Percentiles rank a stretch among this genome's conserved stretches.
Evolutionary conservation across 2,888 invertebrate species (phyloP).

Genomic region (Apomyelois bistriatella): DNA sequence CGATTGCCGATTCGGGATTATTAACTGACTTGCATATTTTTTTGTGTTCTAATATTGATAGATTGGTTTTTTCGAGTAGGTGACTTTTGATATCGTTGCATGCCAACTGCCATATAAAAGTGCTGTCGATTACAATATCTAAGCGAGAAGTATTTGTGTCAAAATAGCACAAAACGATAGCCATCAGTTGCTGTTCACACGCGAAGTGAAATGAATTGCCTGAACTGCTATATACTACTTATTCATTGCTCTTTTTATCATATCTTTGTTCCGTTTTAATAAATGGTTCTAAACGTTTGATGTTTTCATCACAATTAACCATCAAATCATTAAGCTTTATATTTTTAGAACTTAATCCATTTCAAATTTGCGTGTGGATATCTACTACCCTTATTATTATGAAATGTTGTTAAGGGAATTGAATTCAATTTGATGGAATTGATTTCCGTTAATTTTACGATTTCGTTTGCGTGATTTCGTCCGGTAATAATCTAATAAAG

Average conservation of each 20-base stretch:
- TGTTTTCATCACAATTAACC: slow-evolving; percentile 38
- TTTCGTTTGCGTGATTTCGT: slow-evolving; percentile 77
- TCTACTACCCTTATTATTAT: slow-evolving; percentile 29
- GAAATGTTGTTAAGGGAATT: slow-evolving; percentile 57
- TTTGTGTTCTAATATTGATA: slow-evolving; percentile 80
- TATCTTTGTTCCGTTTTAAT: slow-evolving; percentile 41
- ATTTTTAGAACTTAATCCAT: slow-evolving; percentile 17
- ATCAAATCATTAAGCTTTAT: not conserved
- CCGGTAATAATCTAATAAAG: slow-evolving; percentile 75
- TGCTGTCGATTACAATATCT: slow-evolving; percentile 59
- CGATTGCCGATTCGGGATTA: slow-evolving; percentile 78
- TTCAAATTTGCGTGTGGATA: slow-evolving; percentile 14
- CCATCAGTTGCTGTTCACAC: slow-evolving; percentile 59
- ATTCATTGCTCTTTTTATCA: slow-evolving; percentile 43
- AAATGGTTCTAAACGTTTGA: slow-evolving; percentile 43
- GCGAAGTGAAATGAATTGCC: slow-evolving; percentile 59
- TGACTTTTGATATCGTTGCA: slow-evolving; percentile 64
- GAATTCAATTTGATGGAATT: slow-evolving; percentile 69
- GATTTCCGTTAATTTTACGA: slow-evolving; percentile 75
- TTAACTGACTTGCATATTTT: slow-evolving; percentile 80
- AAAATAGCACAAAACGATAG: slow-evolving; percentile 65
- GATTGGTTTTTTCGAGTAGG: slow-evolving; percentile 74
- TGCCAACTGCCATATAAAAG: slow-evolving; percentile 41
- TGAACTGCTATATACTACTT: slow-evolving; percentile 44
- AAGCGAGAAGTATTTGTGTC: slow-evolving; percentile 58